A percentile compares a stretch with the other conserved stretches of the same genome.
phyloP scores from a whole-genome alignment of 2,113 vertebrate genomes.

The Dolichotis patagonum region DNA sequence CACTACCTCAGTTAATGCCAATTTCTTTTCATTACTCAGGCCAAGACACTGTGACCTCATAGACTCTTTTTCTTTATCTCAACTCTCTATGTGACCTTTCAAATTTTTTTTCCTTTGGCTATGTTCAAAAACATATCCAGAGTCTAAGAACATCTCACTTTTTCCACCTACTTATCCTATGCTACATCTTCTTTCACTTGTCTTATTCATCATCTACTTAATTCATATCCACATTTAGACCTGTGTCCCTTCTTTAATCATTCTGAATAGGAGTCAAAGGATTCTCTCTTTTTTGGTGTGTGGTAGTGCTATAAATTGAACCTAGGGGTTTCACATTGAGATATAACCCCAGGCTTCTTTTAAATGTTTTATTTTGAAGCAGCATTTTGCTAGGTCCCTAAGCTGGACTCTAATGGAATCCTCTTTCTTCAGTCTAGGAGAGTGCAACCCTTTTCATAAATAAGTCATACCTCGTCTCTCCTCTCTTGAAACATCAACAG shows the following conservation, averaged over 20 bases:
- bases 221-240: neutral
- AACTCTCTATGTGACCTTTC: neutral
- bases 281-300: neutral
- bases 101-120: neutral
- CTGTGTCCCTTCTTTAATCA: too few relatives aligned
- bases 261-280: neutral
- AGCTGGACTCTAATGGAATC: too few relatives aligned
- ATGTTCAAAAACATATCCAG: neutral
- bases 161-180: rapidly evolving
- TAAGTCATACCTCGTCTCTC: neutral
- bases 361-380: neutral
- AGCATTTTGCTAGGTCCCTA: neutral
- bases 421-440: neutral
- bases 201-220: neutral
- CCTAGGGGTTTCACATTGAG: neutral
- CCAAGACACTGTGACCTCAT: neutral
- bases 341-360: neutral
- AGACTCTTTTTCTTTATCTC: neutral
- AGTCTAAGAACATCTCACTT: neutral
- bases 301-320: neutral
- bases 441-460: neutral
- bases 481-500: neutral
- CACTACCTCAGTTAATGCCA: neutral
- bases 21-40: neutral
- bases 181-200: neutral